A percentile compares a stretch with the other conserved stretches of the same genome.
Conservation (phyloP, 2,113 vertebrate species). For the Neopipo cinnamomea region DNA sequence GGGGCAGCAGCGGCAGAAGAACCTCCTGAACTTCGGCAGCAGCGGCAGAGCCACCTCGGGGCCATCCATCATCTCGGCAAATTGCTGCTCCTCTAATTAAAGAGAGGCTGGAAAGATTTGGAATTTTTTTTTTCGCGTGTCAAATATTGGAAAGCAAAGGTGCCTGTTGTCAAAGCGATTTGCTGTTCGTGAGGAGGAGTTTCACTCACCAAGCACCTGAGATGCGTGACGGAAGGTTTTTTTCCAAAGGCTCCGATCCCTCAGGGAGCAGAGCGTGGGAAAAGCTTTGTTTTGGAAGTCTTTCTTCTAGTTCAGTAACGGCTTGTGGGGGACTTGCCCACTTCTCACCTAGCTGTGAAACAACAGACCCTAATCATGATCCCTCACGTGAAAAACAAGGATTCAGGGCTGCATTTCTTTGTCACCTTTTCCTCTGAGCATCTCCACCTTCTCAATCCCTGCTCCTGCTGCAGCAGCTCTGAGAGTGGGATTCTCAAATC, state of each 20-base stretch:
- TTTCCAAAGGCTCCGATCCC: not conserved
- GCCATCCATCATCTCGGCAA: not conserved
- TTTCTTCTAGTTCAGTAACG: not conserved
- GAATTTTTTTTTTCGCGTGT: not conserved
- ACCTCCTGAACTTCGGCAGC: not conserved
- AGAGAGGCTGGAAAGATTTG: not conserved
- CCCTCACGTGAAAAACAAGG: not conserved
- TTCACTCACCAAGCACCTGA: not conserved
- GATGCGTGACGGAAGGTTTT: not conserved
- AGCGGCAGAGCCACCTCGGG: accelerated
- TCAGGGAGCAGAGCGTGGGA: not conserved
- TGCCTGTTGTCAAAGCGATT: not conserved
- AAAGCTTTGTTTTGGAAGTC: not conserved
- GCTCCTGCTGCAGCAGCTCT: not conserved
- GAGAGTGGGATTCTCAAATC: not conserved
- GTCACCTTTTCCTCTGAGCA: not conserved
- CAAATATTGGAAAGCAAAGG: not conserved
- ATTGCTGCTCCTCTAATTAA: not conserved
- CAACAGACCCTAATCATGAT: not conserved
- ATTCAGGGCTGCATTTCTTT: not conserved
- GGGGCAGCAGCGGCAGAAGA: not conserved
- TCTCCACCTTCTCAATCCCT: not conserved
- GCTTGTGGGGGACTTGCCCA: not conserved
- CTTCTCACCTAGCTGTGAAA: not conserved
- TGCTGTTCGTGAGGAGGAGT: not conserved